These are phyloP conservation scores for Cassiopea xamachana DNA, from an alignment of 30 jellyfish, hydroid and myxozoan species.

Conservation along the genomic window DNA sequence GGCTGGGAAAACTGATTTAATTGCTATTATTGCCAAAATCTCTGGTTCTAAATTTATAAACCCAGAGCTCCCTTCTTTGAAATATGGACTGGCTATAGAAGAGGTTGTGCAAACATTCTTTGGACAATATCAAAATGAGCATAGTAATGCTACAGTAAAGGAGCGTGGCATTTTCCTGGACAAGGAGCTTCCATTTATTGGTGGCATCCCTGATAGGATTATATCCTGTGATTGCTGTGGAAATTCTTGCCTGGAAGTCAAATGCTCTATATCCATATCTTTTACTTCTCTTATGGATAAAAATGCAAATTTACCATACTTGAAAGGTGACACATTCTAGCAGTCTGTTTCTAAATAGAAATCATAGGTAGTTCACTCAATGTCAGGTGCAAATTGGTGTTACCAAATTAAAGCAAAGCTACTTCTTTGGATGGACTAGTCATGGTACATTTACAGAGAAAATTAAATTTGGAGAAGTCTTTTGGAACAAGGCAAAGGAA, in stretches of 20 bases:
- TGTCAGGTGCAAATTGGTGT: slow-evolving; percentile 15
- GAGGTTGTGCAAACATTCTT: not conserved
- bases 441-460: slow-evolving; percentile 1
- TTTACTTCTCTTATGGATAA: slow-evolving; percentile 1
- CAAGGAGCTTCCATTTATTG: slow-evolving; percentile 43
- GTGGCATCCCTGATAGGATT: slow-evolving; percentile 50
- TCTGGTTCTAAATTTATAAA: slow-evolving; percentile 32
- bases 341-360: not conserved
- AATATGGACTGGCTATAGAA: slow-evolving; percentile 1
- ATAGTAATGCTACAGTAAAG: not conserved
- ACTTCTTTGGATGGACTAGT: slow-evolving; percentile 4
- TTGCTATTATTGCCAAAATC: slow-evolving; percentile 20
- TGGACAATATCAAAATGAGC: not conserved
- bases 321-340: not conserved
- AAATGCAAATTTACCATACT: slow-evolving; percentile 12
- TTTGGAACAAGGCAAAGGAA: not conserved
- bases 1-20: slow-evolving; percentile 10
- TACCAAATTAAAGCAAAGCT: not conserved
- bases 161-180: slow-evolving; percentile 41
- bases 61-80: slow-evolving; percentile 51
- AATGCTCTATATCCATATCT: slow-evolving; percentile 25
- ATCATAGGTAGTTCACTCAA: not conserved
- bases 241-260: slow-evolving; percentile 16
- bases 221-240: slow-evolving; percentile 33
- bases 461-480: not conserved